Percentiles rank a stretch among this genome's conserved stretches.
phyloP scores from a whole-genome alignment of 2,888 invertebrate species.

The Pheosia tremula region DNA sequence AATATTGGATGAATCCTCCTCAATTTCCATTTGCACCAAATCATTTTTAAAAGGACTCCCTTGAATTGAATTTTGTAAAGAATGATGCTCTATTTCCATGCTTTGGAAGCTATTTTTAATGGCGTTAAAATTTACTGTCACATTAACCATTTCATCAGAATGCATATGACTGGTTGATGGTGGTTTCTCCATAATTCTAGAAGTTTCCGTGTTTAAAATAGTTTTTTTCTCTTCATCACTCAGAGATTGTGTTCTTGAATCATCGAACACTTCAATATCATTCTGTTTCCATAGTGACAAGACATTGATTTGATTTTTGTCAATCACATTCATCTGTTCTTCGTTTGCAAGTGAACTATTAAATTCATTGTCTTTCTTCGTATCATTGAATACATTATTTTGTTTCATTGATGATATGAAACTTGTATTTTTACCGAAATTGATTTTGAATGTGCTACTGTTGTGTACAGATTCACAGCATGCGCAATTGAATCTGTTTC shows the following conservation, averaged over 20 bases:
- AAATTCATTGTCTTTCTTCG: background rate
- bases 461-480: constrained; percentile 53
- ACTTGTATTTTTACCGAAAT: constrained; percentile 27
- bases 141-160: background rate
- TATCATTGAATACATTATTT: constrained; percentile 8
- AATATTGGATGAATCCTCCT: constrained; percentile 23
- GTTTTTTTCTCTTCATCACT: background rate
- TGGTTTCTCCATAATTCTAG: background rate
- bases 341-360: background rate
- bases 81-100: constrained; percentile 23
- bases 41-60: background rate
- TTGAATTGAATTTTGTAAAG: background rate
- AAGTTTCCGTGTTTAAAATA: background rate
- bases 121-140: background rate
- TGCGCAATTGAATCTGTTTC: constrained; percentile 43
- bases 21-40: constrained; percentile 47
- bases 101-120: constrained; percentile 12
- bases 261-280: background rate
- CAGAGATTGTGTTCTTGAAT: background rate
- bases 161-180: background rate
- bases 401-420: constrained; percentile 14
- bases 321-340: constrained; percentile 1
- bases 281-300: no score
- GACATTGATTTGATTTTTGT: background rate
- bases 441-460: constrained; percentile 24